These are phyloP conservation scores for Drosophila macrospina DNA, from an alignment of 2,888 invertebrate species.

Conservation along the genomic window DNA sequence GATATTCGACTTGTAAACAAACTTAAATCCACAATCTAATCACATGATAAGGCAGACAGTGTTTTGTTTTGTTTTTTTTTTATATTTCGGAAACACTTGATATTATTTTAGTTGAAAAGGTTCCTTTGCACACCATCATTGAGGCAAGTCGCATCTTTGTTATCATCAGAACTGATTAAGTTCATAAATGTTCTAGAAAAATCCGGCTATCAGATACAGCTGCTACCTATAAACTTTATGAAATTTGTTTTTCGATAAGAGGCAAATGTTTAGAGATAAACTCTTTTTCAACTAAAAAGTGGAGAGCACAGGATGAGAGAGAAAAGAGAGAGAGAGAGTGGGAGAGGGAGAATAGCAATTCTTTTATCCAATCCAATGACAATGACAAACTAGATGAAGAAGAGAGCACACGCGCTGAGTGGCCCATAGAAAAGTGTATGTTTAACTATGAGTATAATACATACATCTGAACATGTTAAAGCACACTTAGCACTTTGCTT, in stretches of 20 bases:
- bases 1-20: background rate
- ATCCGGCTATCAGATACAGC: slow-evolving; percentile 42
- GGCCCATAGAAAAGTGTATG: slow-evolving; percentile 25
- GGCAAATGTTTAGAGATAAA: slow-evolving; percentile 19
- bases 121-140: background rate
- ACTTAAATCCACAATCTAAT: slow-evolving; percentile 5
- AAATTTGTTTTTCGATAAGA: slow-evolving; percentile 45
- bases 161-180: slow-evolving; percentile 37
- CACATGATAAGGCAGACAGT: slow-evolving; percentile 1
- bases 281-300: background rate
- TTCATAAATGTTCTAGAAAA: slow-evolving; percentile 43
- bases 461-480: background rate
- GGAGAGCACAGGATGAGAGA: too few species aligned
- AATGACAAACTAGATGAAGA: slow-evolving; percentile 35
- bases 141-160: slow-evolving; percentile 25
- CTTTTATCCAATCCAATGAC: slow-evolving; percentile 29
- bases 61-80: too few species aligned
- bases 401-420: slow-evolving; percentile 66
- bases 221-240: slow-evolving; percentile 41
- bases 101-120: slow-evolving; percentile 8
- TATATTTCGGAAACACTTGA: slow-evolving; percentile 20
- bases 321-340: too few species aligned
- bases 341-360: slow-evolving; percentile 1
- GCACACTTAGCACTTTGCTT: slow-evolving; percentile 61
- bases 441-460: slow-evolving; percentile 35